A percentile compares a stretch with the other conserved stretches of the same genome.
These are phyloP conservation scores for Drosophila burlai DNA, from an alignment of 1,140 invertebrate species.

Conservation along the genomic window DNA sequence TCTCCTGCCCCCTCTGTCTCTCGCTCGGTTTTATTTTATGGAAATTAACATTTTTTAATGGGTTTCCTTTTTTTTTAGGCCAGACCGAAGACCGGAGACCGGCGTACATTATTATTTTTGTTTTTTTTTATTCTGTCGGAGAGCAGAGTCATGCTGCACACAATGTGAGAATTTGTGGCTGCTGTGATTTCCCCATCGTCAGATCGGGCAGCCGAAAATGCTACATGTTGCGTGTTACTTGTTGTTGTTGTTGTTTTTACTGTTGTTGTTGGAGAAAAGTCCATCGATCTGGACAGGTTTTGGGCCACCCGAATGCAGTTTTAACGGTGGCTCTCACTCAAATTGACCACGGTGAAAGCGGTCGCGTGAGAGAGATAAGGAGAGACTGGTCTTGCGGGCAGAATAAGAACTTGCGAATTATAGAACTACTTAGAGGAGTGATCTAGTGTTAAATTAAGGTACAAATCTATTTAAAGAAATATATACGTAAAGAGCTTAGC, in stretches of 20 bases:
- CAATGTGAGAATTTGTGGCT: constrained; percentile 27
- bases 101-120: constrained; percentile 24
- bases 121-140: constrained; percentile 13
- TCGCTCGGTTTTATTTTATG: constrained; percentile 62
- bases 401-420: constrained; percentile 21
- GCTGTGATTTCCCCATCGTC: constrained; percentile 21
- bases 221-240: constrained; percentile 33
- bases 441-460: too few species aligned
- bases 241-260: not conserved
- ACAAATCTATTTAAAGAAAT: not conserved
- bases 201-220: constrained; percentile 11
- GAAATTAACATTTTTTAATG: constrained; percentile 82
- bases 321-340: constrained; percentile 23
- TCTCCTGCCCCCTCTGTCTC: not conserved
- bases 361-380: not conserved
- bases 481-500: not conserved
- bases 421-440: not conserved
- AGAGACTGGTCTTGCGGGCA: not conserved
- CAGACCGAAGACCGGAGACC: constrained; percentile 14
- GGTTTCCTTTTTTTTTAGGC: constrained; percentile 55
- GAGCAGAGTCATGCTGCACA: constrained; percentile 32
- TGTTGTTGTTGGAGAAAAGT: constrained; percentile 13
- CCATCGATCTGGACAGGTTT: constrained; percentile 40
- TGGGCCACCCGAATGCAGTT: constrained; percentile 19
- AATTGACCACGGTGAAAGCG: constrained; percentile 23